Percentiles rank a stretch among this genome's conserved stretches.
Evolutionary conservation across 2,888 invertebrate genomes (phyloP).

Genomic region (Drosophila nr. perissopoda): DNA sequence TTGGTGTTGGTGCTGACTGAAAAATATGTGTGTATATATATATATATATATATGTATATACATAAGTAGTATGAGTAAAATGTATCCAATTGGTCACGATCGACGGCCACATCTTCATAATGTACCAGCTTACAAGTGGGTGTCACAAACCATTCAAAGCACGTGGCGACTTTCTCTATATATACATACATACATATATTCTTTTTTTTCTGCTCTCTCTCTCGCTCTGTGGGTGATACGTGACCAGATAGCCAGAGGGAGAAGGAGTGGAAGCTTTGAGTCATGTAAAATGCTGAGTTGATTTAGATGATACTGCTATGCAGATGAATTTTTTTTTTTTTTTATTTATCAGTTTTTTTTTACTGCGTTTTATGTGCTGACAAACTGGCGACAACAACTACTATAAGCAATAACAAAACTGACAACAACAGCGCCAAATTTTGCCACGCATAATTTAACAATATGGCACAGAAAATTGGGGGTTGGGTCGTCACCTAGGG

Average conservation of each 20-base stretch:
- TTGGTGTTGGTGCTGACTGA: not conserved
- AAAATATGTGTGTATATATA: not conserved
- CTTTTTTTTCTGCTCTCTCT: not conserved
- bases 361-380: conserved; percentile 72
- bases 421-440: conserved; percentile 30
- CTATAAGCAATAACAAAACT: conserved; percentile 22
- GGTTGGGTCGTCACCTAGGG: conserved; percentile 1
- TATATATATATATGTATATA: not conserved
- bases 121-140: conserved; percentile 15
- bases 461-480: conserved; percentile 17
- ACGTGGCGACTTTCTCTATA: conserved; percentile 2
- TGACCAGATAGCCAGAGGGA: conserved; percentile 32
- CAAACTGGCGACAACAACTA: conserved; percentile 55
- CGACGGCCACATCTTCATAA: conserved; percentile 9
- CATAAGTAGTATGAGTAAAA: not conserved
- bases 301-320: conserved; percentile 70
- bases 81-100: conserved; percentile 32
- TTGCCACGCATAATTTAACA: conserved; percentile 71
- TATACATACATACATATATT: not conserved
- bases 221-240: conserved; percentile 17
- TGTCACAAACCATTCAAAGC: conserved; percentile 12
- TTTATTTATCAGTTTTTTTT: conserved; percentile 3
- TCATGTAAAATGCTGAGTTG: conserved; percentile 42
- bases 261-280: conserved; percentile 14
- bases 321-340: conserved; percentile 67